These are phyloP conservation scores for Cyclura pinguis DNA, from an alignment of 2,797 vertebrate genomes.

Conservation along the genomic window DNA sequence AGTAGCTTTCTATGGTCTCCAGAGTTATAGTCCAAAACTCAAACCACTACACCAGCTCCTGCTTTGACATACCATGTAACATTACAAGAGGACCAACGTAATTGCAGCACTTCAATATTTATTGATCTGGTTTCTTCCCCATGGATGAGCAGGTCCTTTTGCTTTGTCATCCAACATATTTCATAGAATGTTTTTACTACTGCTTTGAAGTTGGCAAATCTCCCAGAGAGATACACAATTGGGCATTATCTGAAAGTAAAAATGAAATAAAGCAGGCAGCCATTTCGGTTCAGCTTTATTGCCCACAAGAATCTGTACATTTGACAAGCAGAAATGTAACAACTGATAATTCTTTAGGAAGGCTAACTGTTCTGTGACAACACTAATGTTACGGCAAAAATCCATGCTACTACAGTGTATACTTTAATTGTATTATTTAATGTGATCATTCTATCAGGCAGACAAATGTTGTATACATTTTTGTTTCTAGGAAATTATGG, in stretches of 20 bases:
- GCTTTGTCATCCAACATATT: neutral
- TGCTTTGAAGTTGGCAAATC: slow-evolving; percentile 23
- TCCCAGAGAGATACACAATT: slow-evolving; percentile 10
- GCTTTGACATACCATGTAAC: neutral
- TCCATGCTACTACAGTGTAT: slow-evolving; percentile 12
- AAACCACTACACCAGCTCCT: neutral
- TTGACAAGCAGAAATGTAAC: neutral
- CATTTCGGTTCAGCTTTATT: slow-evolving; percentile 44
- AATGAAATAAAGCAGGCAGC: slow-evolving; percentile 21
- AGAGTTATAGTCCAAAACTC: too few relatives aligned
- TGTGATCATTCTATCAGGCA: neutral
- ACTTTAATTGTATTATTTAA: slow-evolving; percentile 35
- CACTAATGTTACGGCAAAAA: neutral
- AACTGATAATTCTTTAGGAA: neutral
- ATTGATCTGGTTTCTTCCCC: slow-evolving; percentile 35
- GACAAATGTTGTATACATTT: neutral
- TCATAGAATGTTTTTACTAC: slow-evolving; percentile 29
- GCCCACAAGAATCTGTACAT: slow-evolving; percentile 19
- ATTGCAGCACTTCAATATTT: slow-evolving; percentile 3
- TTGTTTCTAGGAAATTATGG: neutral
- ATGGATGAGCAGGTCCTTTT: slow-evolving; percentile 10
- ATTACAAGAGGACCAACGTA: neutral
- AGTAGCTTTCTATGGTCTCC: too few relatives aligned
- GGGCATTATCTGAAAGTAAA: slow-evolving; percentile 49
- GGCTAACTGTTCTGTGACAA: slow-evolving; percentile 1